Conservation (phyloP, 1,140 invertebrate species). For the Dendrolimus kikuchii region DNA sequence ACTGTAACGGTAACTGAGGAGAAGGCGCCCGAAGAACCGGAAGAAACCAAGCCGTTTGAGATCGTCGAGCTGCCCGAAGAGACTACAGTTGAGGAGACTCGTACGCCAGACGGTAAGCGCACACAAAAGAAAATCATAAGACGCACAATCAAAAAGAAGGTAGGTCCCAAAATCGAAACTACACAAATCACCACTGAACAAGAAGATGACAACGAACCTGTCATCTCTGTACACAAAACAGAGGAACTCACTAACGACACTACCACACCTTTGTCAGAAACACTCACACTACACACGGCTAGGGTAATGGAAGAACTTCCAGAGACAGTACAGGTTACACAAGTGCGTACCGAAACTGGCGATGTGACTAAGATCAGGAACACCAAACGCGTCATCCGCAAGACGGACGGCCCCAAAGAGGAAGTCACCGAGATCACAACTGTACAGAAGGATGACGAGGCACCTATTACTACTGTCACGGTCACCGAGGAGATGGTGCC, state of each 20-base stretch:
- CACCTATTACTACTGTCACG: constrained; percentile 41
- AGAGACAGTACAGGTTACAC: constrained; percentile 59
- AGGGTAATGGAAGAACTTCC: constrained; percentile 35
- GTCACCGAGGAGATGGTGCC: constrained; percentile 26
- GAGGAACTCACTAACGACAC: constrained; percentile 26
- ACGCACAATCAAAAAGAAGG: constrained; percentile 42
- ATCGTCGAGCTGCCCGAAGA: constrained; percentile 22
- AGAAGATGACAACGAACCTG: constrained; percentile 31
- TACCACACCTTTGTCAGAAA: constrained; percentile 8
- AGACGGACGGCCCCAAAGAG: constrained; percentile 52
- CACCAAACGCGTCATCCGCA: constrained; percentile 53
- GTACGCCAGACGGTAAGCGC: constrained; percentile 23
- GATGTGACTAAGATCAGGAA: constrained; percentile 25
- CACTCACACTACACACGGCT: constrained; percentile 29
- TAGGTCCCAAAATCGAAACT: constrained; percentile 29
- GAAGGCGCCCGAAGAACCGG: not conserved
- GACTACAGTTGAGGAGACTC: constrained; percentile 7
- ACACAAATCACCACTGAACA: constrained; percentile 39
- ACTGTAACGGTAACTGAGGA: constrained; percentile 28
- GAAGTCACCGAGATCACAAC: constrained; percentile 68
- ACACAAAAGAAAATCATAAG: constrained; percentile 42
- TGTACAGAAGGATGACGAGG: constrained; percentile 62
- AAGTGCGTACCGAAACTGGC: constrained; percentile 51
- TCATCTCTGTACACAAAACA: constrained; percentile 23
- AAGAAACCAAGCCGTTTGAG: constrained; percentile 13